Base-by-base conservation (phyloP, 2,113 vertebrate genomes). In the Mionectes macconnelli region DNA sequence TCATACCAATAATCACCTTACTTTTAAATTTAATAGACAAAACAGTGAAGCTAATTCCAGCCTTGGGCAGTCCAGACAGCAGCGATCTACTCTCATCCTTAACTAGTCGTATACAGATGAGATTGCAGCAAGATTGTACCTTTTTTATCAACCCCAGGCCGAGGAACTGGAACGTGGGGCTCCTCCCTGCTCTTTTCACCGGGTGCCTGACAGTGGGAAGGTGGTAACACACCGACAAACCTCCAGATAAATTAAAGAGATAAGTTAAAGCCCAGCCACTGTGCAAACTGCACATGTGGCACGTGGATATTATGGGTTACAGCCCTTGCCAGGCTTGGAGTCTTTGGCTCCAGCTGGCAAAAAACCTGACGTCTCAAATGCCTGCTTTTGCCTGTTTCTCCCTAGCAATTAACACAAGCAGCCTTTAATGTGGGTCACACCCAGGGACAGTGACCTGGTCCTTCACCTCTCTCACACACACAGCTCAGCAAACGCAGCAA, bases 31-130 rank as follows among this genome's bases (percentile, higher is more conserved):
- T 70, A 90, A 94, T 53, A 77, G 75, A 50, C 77, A 47, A 57
- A 92, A 53, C 39, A 68, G 72, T 11, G n/a, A 82, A 92, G 82
- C 60, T 80, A 89, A 93, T 87, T 82, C 86, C 79, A 88, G 83
- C 79, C 86, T 62, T 78, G 62, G 89, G 89, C 86, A 79, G 69
- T 21, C 52, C n/a, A 44, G 67, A 53, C 45, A 85, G 66, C 79
- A 78, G 31, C 60, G 82, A 88, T 78, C 66, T 70, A 52, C 66
- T 85, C 66, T 57, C 47, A 52, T 67, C 60, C 52, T 62, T 82
- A 80, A 62, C 2, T 4, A 25, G 56, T 18, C 27, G 4, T 74
- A 44, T 22, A 57, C 28, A 64, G 87, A 90, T 53, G 66, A 77
- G 82, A 84, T 17, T 55, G 73, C 49, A 31, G 62, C 53, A 33